These are phyloP conservation scores for Epizoanthus scotinus DNA, from an alignment of 92 coral and sea anemone species.

Conservation along the genomic window DNA sequence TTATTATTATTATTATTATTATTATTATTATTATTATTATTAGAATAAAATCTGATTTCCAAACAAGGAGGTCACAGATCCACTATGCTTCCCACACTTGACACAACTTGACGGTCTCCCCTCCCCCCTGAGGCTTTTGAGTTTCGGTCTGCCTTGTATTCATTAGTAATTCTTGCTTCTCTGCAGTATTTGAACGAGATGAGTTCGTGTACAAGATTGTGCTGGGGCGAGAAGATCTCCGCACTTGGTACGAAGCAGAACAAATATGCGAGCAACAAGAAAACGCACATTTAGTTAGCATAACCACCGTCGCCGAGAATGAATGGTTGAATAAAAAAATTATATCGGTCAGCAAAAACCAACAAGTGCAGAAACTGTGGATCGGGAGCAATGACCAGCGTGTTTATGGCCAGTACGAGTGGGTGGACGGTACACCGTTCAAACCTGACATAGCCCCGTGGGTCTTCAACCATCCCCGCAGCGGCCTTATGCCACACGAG, in stretches of 20 bases:
- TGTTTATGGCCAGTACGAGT: conserved; percentile 50
- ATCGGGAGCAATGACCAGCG: conserved; percentile 63
- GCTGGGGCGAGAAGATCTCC: conserved; percentile 60
- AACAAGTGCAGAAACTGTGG: conserved; percentile 60
- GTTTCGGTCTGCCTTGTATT: too few species aligned
- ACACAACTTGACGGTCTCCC: not conserved
- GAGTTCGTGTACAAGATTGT: conserved; percentile 75
- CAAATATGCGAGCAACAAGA: conserved; percentile 66
- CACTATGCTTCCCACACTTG: too few species aligned
- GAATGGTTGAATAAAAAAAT: conserved; percentile 69
- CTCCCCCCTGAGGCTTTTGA: not conserved
- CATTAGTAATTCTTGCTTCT: not conserved
- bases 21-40: too few species aligned
- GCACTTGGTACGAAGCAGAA: conserved; percentile 84
- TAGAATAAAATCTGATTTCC: too few species aligned
- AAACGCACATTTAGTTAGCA: conserved; percentile 72
- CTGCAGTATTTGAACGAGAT: conserved; percentile 70
- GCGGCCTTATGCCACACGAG: conserved; percentile 50
- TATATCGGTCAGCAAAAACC: conserved; percentile 42
- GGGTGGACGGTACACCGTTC: conserved; percentile 61
- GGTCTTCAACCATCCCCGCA: conserved; percentile 53
- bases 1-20: too few species aligned
- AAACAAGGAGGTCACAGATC: too few species aligned
- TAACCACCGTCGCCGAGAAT: conserved; percentile 61
- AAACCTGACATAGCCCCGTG: conserved; percentile 47